These are phyloP conservation scores for Harpagifer antarcticus DNA, from an alignment of 2,797 vertebrate genomes.

Conservation along the genomic window DNA sequence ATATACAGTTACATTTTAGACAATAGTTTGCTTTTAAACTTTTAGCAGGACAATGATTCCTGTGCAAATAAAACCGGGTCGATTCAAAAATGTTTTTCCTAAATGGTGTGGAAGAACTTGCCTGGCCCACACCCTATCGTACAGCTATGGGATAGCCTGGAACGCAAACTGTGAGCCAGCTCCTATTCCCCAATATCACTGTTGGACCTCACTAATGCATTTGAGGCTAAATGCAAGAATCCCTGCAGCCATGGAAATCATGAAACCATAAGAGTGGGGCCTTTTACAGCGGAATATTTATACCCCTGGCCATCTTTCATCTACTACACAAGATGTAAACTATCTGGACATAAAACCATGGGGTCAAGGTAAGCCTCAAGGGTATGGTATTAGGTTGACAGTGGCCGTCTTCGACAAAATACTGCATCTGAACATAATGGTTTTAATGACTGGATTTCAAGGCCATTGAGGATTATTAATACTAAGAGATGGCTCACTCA, in stretches of 20 bases:
- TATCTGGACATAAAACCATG: constrained; percentile 4
- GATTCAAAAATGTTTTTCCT: neutral
- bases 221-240: neutral
- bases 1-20: neutral
- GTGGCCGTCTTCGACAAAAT: constrained; percentile 32
- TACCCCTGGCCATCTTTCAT: constrained; percentile 5
- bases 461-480: constrained; percentile 55
- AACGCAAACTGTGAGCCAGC: constrained; percentile 4
- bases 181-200: neutral
- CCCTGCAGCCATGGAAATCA: neutral
- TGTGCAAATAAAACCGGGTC: neutral
- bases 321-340: constrained; percentile 29
- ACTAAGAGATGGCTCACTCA: constrained; percentile 51
- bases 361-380: constrained; percentile 10
- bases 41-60: neutral
- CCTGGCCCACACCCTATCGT: neutral
- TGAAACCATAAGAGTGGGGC: constrained; percentile 1
- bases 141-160: constrained; percentile 11
- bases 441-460: constrained; percentile 68
- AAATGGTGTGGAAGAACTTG: neutral
- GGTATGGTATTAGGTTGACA: constrained; percentile 22
- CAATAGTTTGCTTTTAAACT: neutral
- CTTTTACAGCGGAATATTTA: neutral
- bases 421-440: constrained; percentile 55
- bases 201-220: neutral